Base-by-base conservation (phyloP, 2,888 invertebrate species). In the Alcis repandata region DNA sequence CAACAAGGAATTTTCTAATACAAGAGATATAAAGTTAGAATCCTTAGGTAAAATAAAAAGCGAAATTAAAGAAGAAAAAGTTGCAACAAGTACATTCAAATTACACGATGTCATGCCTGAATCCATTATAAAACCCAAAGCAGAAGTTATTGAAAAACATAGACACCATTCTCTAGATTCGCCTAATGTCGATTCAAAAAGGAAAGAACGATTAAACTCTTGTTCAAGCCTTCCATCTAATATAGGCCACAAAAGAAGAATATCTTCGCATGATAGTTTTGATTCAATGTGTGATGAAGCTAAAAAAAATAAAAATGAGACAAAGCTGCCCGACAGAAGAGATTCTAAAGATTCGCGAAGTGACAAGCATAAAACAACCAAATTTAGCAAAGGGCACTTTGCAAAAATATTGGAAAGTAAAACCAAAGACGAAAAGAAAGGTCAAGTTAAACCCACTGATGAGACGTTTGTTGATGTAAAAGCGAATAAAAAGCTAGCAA, bases 181-280 rank as follows among this genome's bases (percentile, higher is more conserved):
- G 4, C 89, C 89, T 9, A 87, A 78, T 73, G 70, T 89, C 57
- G 93, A 94, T 63, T 83, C 85, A 32, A 95, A 95, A 83, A 87
- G 95, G 45, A 95, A 95, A 85, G 95, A 95, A 78, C 91, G 95
- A 48, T 90, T 94, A 62, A 95, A 94, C 83, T 94, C 93, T 1
- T 91, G 91, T 82, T 93, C 93, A 41, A 95, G 94, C 83, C 87
- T 95, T 73, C 95, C 95, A 4, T 95, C 95, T 3, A 94, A 94
- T 65, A 94, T 96, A 33, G 95, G 96, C 0, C 91, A 94, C 62
- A 97, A 97, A 86, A 94, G 97, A 56, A 94, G 97, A 66, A 94
- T 97, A 79, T 97, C 97, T 70, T 96, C 96, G 1, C 97, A 97
- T 82, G 97, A 97, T 64, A 94, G 94, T 77, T 75, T 92, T 56